phyloP scores from a whole-genome alignment of 2,888 invertebrate species.

The Marronus borbonicus region DNA sequence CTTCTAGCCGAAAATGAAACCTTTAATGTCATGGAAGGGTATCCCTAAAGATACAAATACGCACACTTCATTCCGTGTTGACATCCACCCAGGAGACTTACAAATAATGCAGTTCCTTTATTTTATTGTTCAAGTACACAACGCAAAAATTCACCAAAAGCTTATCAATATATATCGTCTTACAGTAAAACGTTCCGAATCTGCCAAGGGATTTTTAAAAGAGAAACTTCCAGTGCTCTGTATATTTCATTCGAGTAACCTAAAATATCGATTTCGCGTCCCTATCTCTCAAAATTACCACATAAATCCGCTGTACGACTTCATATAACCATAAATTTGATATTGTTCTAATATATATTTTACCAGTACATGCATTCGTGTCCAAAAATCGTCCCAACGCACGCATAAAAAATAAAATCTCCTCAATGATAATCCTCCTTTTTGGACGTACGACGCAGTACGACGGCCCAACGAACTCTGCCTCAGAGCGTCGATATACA shows the following conservation, averaged over 20 bases:
- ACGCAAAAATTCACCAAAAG: too few species aligned
- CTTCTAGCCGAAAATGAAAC: too few species aligned
- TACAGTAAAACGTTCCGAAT: too few species aligned
- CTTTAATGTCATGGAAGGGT: too few species aligned
- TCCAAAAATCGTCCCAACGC: slow-evolving; percentile 34
- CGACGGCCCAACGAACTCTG: slow-evolving; percentile 20
- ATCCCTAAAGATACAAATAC: too few species aligned
- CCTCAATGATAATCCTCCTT: slow-evolving; percentile 40
- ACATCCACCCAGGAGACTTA: too few species aligned
- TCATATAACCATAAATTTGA: slow-evolving; percentile 35
- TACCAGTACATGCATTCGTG: slow-evolving; percentile 31
- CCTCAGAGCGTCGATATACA: slow-evolving; percentile 48
- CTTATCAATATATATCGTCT: too few species aligned
- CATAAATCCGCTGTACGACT: slow-evolving; percentile 22
- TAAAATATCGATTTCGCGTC: not conserved
- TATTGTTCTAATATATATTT: slow-evolving; percentile 29
- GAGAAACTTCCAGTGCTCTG: not conserved
- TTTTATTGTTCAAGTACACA: too few species aligned
- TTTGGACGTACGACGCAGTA: slow-evolving; percentile 40
- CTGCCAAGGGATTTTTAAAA: too few species aligned
- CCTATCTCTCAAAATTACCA: slow-evolving; percentile 24
- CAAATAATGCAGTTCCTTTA: too few species aligned
- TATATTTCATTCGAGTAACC: not conserved
- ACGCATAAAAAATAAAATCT: slow-evolving; percentile 43
- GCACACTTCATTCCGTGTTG: too few species aligned